phyloP scores from a whole-genome alignment of 2,797 vertebrate genomes.

The Scleropages formosus region DNA sequence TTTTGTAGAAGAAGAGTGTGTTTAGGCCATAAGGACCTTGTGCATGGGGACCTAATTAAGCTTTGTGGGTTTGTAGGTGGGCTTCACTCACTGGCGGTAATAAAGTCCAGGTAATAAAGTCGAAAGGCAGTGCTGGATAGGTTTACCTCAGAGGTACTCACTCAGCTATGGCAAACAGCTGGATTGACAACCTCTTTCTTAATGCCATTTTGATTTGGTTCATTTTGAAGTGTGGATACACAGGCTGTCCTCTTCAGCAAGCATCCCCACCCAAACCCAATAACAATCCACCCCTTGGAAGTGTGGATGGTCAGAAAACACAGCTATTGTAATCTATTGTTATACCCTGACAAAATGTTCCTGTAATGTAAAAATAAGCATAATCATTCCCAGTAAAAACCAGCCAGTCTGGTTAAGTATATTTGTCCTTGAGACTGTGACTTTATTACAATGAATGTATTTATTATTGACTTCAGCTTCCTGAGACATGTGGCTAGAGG shows the following conservation, averaged over 20 bases:
- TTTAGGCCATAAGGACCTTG: conserved; percentile 6
- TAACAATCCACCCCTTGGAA: neutral
- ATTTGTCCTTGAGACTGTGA: too few relatives aligned
- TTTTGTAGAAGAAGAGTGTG: too few relatives aligned
- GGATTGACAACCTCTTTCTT: conserved; percentile 30
- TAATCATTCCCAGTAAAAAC: neutral
- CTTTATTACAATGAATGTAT: too few relatives aligned
- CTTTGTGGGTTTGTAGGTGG: neutral
- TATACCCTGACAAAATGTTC: conserved; percentile 4
- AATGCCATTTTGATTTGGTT: conserved; percentile 54
- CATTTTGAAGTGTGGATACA: conserved; percentile 45
- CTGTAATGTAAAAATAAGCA: neutral
- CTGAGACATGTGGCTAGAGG: too few relatives aligned
- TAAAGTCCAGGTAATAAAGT: neutral
- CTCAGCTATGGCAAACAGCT: conserved; percentile 43
- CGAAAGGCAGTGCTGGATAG: neutral
- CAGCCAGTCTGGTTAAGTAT: too few relatives aligned
- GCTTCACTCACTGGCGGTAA: conserved; percentile 3
- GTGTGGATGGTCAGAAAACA: neutral
- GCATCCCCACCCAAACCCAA: neutral
- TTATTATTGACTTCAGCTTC: too few relatives aligned
- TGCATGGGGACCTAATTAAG: neutral
- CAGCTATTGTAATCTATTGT: neutral
- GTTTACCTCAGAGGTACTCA: conserved; percentile 25
- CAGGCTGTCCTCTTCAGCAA: conserved; percentile 40